These are phyloP conservation scores for Camponotus floridanus DNA, from an alignment of 1,140 invertebrate species.

Conservation along the genomic window DNA sequence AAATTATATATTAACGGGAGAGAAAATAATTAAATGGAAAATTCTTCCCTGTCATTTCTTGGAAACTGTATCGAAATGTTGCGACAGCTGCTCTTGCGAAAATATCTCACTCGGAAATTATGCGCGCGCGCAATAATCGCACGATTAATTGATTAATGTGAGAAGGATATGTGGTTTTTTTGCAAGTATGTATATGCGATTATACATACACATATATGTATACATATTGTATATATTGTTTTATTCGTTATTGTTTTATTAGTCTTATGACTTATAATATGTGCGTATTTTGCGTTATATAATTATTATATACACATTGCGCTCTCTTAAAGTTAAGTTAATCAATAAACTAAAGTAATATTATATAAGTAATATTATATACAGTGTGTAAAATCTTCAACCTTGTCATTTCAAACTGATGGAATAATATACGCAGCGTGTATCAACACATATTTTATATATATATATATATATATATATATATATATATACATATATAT, in stretches of 20 bases:
- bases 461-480: slow-evolving; percentile 24
- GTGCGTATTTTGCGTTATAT: neutral
- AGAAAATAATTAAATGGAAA: neutral
- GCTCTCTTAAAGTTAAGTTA: slow-evolving; percentile 26
- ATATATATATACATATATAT: slow-evolving; percentile 29
- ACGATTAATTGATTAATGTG: slow-evolving; percentile 11
- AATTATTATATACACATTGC: neutral
- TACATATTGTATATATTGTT: neutral
- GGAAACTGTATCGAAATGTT: neutral
- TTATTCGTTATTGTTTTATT: slow-evolving; percentile 23
- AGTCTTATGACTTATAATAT: slow-evolving; percentile 8
- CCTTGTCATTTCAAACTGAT: slow-evolving; percentile 52
- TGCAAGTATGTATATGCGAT: neutral
- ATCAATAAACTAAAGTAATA: slow-evolving; percentile 23
- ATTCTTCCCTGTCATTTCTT: neutral
- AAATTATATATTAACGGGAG: too few relatives aligned
- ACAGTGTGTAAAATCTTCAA: slow-evolving; percentile 18
- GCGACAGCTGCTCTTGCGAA: neutral
- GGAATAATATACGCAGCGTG: slow-evolving; percentile 14
- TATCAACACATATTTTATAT: neutral
- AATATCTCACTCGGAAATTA: slow-evolving; percentile 23
- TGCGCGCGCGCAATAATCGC: neutral
- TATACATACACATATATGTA: neutral
- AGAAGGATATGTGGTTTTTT: neutral
- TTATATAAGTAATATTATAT: slow-evolving; percentile 32